phyloP scores from a whole-genome alignment of 2,888 invertebrate genomes.

The Actias luna region DNA sequence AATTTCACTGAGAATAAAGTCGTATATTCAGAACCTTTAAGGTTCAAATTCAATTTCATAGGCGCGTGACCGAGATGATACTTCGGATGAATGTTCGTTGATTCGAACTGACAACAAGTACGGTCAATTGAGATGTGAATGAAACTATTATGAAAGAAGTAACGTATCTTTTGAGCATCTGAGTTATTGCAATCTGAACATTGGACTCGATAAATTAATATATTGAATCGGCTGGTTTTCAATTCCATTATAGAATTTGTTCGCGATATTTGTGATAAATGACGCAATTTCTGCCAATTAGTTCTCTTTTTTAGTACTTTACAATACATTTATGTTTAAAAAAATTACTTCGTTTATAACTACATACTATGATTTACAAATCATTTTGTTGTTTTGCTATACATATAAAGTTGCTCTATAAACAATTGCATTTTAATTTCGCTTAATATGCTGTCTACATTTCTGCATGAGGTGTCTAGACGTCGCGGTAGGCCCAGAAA shows the following conservation, averaged over 20 bases:
- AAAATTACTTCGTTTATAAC: not conserved
- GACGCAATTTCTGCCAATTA: not conserved
- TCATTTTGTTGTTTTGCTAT: too few relatives aligned
- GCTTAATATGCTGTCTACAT: too few relatives aligned
- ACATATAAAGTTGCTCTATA: too few relatives aligned
- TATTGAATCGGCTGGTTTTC: constrained; percentile 29
- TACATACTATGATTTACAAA: too few relatives aligned
- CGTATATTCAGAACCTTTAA: constrained; percentile 34
- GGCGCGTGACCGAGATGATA: constrained; percentile 5
- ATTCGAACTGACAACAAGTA: constrained; percentile 54
- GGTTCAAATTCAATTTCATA: constrained; percentile 9
- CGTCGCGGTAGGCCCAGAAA: too few relatives aligned
- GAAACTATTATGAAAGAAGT: constrained; percentile 54
- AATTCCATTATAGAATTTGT: constrained; percentile 23
- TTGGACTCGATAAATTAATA: constrained; percentile 44
- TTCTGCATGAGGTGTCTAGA: too few relatives aligned
- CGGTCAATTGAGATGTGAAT: constrained; percentile 63
- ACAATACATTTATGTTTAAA: too few relatives aligned
- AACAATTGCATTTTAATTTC: too few relatives aligned
- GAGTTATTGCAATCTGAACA: constrained; percentile 40
- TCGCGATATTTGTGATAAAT: constrained; percentile 14
- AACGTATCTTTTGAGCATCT: constrained; percentile 36
- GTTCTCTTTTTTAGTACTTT: not conserved
- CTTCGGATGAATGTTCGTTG: constrained; percentile 42
- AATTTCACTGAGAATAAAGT: constrained; percentile 19